Base-by-base conservation (phyloP, 2,888 invertebrate species). In the Pterobdella sp. region DNA sequence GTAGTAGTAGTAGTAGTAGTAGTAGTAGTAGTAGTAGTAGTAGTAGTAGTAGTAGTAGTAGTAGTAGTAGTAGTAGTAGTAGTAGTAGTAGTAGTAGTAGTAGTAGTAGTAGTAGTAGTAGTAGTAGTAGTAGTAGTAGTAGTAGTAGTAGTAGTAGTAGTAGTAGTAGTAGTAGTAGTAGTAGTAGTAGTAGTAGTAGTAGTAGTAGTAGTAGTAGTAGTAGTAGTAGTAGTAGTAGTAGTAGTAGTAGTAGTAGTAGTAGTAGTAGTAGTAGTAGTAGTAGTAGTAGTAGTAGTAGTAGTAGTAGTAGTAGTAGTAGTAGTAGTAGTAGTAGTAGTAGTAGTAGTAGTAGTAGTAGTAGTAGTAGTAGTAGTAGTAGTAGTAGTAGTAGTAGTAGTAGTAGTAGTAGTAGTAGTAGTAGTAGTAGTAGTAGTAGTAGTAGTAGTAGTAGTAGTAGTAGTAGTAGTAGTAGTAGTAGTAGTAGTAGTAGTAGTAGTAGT, bases 351-450 rank as follows among this genome's bases (percentile, higher is more conserved):
- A 35, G 68, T 31, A 68, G n/a, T 68, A 29, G 68, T 68, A 68
- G 68, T 68, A 31, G 68, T 68, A 68, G 68, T 68, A 68, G 68
- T 68, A 37, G n/a, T 74, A 73, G 76, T 78, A 35, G 3, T 64
- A 22, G n/a, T 14, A 10, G 10, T 1, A 22, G 29, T 68, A 68
- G 68, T 68, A 68, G 68, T 42, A 68, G 68, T 34, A 35, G 68
- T 31, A 68, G n/a, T 68, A 29, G 68, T 68, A 37, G n/a, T 74
- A 73, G 76, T 78, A 35, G 3, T 64, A 22, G n/a, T 14, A 10
- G 10, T 1, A 22, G 29, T 68, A 68, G 68, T 68, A 68, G 68
- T 42, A 68, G 68, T 34, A 37, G n/a, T 74, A 73, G 76, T 78
- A 35, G 3, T 64, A 22, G n/a, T 14, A 10, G 10, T 1, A 22